Conservation (phyloP, 2,113 vertebrate genomes). For the Nothoprocta pentlandii region DNA sequence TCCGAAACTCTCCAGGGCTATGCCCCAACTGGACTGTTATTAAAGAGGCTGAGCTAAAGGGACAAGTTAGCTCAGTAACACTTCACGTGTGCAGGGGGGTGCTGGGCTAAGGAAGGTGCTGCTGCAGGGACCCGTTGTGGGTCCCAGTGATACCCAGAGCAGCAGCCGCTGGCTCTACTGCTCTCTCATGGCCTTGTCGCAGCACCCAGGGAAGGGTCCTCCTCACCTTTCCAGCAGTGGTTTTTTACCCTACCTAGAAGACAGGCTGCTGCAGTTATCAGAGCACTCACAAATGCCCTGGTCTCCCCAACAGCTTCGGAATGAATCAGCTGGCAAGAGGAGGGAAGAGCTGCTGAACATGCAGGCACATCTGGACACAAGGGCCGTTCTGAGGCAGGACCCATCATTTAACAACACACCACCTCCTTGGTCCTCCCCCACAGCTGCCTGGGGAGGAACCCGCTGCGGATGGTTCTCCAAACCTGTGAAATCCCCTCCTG, state of each 20-base stretch:
- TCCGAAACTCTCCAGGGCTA: fast-evolving
- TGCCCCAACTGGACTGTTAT: fast-evolving
- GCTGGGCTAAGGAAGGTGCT: fast-evolving
- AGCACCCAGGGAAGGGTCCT: background rate
- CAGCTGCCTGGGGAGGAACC: slow-evolving; percentile 42
- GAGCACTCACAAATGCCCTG: slow-evolving; percentile 3
- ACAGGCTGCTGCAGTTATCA: background rate
- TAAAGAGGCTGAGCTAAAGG: background rate
- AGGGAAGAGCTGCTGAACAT: slow-evolving; percentile 7
- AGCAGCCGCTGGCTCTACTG: background rate
- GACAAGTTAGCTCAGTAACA: background rate
- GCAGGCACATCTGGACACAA: background rate
- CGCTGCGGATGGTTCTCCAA: slow-evolving; percentile 37
- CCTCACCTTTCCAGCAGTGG: background rate
- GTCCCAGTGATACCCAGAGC: fast-evolving
- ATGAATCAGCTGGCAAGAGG: background rate
- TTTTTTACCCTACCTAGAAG: background rate
- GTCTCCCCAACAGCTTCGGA: background rate
- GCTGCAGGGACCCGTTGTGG: fast-evolving
- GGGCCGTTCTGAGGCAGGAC: background rate
- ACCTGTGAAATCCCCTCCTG: slow-evolving; percentile 58
- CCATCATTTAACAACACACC: slow-evolving; percentile 37
- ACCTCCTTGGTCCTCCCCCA: slow-evolving; percentile 32
- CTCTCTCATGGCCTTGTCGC: fast-evolving
- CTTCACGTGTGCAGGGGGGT: background rate